These are phyloP conservation scores for Heteromyza rotundicornis DNA, from an alignment of 2,888 invertebrate genomes.

Conservation along the genomic window DNA sequence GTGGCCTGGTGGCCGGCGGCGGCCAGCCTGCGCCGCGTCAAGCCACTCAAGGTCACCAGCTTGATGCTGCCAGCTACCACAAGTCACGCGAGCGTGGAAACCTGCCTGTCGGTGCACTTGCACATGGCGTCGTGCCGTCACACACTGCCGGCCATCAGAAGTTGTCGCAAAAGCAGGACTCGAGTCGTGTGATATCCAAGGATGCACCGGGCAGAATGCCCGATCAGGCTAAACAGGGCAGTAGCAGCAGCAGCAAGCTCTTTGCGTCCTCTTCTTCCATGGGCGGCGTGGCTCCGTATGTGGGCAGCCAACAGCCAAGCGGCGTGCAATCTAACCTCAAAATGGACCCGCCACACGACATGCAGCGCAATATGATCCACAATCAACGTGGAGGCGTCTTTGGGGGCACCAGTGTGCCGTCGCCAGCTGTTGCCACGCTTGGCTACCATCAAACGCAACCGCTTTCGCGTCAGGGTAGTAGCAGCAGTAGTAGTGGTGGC, in stretches of 20 bases:
- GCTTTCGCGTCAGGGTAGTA: conserved; percentile 35
- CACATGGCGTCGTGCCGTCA: too few relatives aligned
- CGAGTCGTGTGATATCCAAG: conserved; percentile 8
- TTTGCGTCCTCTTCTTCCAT: conserved; percentile 38
- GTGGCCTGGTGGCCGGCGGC: conserved; percentile 28
- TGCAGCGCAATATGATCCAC: conserved; percentile 34
- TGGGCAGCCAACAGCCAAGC: conserved; percentile 29
- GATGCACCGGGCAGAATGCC: conserved; percentile 19
- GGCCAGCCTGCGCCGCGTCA: conserved; percentile 24
- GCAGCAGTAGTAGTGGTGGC: conserved; percentile 38
- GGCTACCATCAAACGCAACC: conserved; percentile 38
- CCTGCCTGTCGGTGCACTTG: too few relatives aligned
- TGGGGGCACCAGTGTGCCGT: conserved; percentile 22
- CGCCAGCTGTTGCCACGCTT: conserved; percentile 16
- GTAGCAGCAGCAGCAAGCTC: conserved; percentile 45
- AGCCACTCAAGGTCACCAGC: conserved; percentile 30
- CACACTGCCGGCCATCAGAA: conserved; percentile 44
- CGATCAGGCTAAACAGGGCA: conserved; percentile 21
- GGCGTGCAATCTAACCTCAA: conserved; percentile 27
- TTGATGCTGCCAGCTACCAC: conserved; percentile 53
- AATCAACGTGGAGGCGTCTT: conserved; percentile 39
- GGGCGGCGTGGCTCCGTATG: conserved; percentile 34
- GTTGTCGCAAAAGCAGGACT: conserved; percentile 43
- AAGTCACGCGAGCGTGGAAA: conserved; percentile 46
- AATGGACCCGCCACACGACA: conserved; percentile 32